These are phyloP conservation scores for Furcula furcula DNA, from an alignment of 2,888 invertebrate genomes.

Conservation along the genomic window DNA sequence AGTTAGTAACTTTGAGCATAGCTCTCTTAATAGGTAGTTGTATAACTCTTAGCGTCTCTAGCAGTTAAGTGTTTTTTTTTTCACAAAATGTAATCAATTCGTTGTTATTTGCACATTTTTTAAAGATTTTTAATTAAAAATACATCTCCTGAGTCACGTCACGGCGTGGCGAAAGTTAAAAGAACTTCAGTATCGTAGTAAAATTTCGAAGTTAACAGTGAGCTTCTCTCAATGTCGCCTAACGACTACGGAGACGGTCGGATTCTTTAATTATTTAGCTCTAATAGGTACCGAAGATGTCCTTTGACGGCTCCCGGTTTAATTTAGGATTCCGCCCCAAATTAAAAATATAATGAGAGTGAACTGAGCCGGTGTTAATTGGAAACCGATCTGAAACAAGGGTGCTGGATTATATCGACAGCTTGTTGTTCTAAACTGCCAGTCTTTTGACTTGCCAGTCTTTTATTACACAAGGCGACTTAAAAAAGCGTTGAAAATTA, in stretches of 20 bases:
- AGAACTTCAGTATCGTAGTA: slow-evolving; percentile 56
- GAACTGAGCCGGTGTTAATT: slow-evolving; percentile 76
- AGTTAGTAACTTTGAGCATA: too few species aligned
- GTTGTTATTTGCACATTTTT: too few species aligned
- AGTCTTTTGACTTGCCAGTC: too few species aligned
- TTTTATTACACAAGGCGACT: too few species aligned
- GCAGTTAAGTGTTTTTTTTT: too few species aligned
- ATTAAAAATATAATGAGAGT: slow-evolving; percentile 82
- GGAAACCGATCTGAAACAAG: slow-evolving; percentile 76
- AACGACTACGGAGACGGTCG: slow-evolving; percentile 74
- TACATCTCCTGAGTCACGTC: slow-evolving; percentile 29
- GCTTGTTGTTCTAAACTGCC: slow-evolving; percentile 24
- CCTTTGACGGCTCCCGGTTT: slow-evolving; percentile 78
- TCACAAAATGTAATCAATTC: too few species aligned
- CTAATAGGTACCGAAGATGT: slow-evolving; percentile 74
- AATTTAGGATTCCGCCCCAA: slow-evolving; percentile 79
- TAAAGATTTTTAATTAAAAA: slow-evolving; percentile 25
- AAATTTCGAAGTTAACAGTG: slow-evolving; percentile 59
- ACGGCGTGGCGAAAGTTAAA: slow-evolving; percentile 30
- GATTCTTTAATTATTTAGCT: slow-evolving; percentile 82
- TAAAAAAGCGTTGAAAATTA: too few species aligned
- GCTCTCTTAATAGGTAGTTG: too few species aligned
- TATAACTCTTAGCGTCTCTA: too few species aligned
- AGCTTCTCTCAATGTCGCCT: slow-evolving; percentile 69
- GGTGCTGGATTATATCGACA: slow-evolving; percentile 45